Evolutionary conservation across 2,113 vertebrate species (phyloP).

Genomic region (Pseudopipra pipra): DNA sequence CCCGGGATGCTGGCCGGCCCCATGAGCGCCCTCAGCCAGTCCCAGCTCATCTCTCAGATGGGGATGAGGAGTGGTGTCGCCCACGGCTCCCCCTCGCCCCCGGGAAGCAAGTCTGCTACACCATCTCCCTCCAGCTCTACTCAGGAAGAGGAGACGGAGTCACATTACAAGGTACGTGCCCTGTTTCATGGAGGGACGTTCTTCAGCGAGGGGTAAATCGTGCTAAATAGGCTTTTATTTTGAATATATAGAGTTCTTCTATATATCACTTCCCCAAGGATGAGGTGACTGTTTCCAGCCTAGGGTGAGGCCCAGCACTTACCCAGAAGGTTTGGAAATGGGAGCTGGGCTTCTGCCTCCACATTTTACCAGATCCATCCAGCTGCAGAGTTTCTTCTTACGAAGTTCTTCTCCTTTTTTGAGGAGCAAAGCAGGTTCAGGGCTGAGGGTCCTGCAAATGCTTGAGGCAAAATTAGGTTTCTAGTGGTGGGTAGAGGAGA

Average conservation of each 20-base stretch:
- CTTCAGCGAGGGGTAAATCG: not conserved
- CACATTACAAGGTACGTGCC: constrained; percentile 90
- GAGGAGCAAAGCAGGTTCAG: not conserved
- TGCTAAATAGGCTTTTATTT: not conserved
- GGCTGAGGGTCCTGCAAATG: not conserved
- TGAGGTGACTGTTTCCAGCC: not conserved
- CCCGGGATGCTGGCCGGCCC: constrained; percentile 88
- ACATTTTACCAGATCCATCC: rapidly evolving
- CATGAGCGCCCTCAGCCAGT: constrained; percentile 89
- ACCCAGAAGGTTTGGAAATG: too few species aligned
- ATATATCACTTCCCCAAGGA: not conserved
- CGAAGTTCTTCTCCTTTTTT: too few species aligned
- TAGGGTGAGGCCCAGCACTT: too few species aligned
- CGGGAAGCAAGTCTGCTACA: constrained; percentile 96
- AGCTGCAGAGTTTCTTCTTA: not conserved
- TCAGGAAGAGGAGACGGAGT: constrained; percentile 97
- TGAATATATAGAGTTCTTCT: not conserved
- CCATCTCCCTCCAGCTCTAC: constrained; percentile 98
- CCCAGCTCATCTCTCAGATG: constrained; percentile 96
- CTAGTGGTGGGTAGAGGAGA: not conserved
- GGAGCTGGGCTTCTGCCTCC: not conserved
- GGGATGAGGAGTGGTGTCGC: constrained; percentile 81
- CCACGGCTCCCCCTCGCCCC: constrained; percentile 95
- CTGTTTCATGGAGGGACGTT: not conserved
- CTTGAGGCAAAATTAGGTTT: not conserved